A percentile compares a stretch with the other conserved stretches of the same genome.
phyloP scores from a whole-genome alignment of 30 jellyfish, hydroid and myxozoan genomes.

The Catostylus mosaicus region DNA sequence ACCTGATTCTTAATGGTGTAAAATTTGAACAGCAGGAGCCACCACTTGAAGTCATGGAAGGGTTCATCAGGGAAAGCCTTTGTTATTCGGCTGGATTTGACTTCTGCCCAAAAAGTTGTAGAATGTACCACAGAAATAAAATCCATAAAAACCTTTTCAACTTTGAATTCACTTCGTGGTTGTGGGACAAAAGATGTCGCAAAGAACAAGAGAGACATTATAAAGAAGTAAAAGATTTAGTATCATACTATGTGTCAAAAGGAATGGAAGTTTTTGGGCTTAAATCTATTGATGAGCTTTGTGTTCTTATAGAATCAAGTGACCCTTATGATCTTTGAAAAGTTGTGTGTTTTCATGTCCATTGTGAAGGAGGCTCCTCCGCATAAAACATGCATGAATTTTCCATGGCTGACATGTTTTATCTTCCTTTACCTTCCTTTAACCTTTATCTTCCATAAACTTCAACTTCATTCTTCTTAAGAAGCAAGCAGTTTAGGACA shows the following conservation, averaged over 20 bases:
- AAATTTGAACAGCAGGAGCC: conserved; percentile 47
- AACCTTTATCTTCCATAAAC: too few species aligned
- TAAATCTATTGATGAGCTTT: not conserved
- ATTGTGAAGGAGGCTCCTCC: too few species aligned
- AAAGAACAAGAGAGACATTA: conserved; percentile 45
- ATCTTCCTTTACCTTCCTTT: too few species aligned
- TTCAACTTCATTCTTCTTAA: too few species aligned
- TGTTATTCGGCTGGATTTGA: conserved; percentile 69
- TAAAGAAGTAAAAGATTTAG: not conserved
- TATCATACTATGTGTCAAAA: conserved; percentile 15
- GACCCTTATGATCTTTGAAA: conserved; percentile 18
- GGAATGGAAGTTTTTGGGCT: conserved; percentile 27
- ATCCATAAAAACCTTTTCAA: conserved; percentile 43
- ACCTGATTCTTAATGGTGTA: conserved; percentile 25
- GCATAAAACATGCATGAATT: too few species aligned
- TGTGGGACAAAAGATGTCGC: conserved; percentile 65
- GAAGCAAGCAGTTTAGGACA: too few species aligned
- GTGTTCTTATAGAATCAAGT: conserved; percentile 44
- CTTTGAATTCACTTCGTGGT: conserved; percentile 62
- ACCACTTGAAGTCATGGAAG: conserved; percentile 47
- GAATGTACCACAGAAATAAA: conserved; percentile 26
- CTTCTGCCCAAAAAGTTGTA: conserved; percentile 63
- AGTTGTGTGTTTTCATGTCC: too few species aligned
- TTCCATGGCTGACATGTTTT: too few species aligned
- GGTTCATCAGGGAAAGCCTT: conserved; percentile 56